Percentiles rank a stretch among this genome's conserved stretches.
phyloP scores from a whole-genome alignment of 2,888 invertebrate species.

The Drosophila putrida region DNA sequence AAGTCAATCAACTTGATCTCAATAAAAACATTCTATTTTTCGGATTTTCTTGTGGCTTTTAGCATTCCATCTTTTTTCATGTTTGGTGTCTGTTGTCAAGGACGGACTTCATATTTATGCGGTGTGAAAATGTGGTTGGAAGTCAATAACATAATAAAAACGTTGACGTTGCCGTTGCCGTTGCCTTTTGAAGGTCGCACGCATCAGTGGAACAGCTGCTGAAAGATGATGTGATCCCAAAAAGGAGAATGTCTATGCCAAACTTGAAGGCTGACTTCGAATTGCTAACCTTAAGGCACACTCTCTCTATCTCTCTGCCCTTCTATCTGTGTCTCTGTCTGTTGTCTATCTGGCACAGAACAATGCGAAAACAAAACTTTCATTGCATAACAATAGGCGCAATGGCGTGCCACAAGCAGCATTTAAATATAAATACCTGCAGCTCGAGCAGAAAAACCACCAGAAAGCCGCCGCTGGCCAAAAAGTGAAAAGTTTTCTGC shows the following conservation, averaged over 20 bases:
- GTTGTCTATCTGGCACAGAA: slow-evolving; percentile 29
- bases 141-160: slow-evolving; percentile 79
- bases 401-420: slow-evolving; percentile 75
- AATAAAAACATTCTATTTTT: background rate
- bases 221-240: slow-evolving; percentile 6
- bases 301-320: background rate
- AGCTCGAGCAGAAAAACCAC: slow-evolving; percentile 60
- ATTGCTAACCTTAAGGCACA: slow-evolving; percentile 13
- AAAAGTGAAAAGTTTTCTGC: slow-evolving; percentile 68
- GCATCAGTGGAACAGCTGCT: slow-evolving; percentile 41
- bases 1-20: background rate
- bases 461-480: slow-evolving; percentile 52
- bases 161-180: slow-evolving; percentile 54
- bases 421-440: slow-evolving; percentile 80
- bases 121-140: slow-evolving; percentile 78
- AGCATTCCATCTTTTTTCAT: background rate
- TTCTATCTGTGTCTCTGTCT: background rate
- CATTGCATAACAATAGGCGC: slow-evolving; percentile 80
- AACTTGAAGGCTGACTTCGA: slow-evolving; percentile 11
- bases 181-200: slow-evolving; percentile 63
- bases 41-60: background rate
- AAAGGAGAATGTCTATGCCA: slow-evolving; percentile 13
- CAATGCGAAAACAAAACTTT: slow-evolving; percentile 70
- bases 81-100: slow-evolving; percentile 56
- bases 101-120: slow-evolving; percentile 54